phyloP scores from a whole-genome alignment of 2,797 vertebrate species.

The Liasis olivaceus region DNA sequence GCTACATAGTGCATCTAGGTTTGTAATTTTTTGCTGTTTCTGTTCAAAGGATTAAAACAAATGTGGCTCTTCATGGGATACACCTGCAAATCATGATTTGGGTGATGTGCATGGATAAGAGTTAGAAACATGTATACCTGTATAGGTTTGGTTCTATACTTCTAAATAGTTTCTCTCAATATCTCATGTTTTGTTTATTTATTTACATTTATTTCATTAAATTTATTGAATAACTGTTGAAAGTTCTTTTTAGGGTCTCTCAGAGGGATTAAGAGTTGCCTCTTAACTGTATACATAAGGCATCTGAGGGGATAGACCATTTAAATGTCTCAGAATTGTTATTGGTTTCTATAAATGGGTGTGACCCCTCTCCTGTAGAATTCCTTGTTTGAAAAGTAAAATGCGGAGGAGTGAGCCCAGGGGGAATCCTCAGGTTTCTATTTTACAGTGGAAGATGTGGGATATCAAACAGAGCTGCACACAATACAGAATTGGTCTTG shows the following conservation, averaged over 20 bases:
- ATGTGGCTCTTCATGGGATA: neutral
- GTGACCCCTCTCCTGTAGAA: neutral
- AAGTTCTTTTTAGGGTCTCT: too few relatives aligned
- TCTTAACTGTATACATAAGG: neutral
- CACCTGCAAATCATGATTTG: neutral
- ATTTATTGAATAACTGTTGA: too few relatives aligned
- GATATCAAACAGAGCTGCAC: neutral
- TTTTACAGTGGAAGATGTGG: neutral
- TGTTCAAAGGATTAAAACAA: neutral
- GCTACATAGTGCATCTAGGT: too few relatives aligned
- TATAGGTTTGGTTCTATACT: neutral
- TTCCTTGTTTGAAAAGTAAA: neutral
- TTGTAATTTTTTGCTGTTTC: neutral
- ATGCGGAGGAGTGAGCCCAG: neutral
- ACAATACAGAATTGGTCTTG: neutral
- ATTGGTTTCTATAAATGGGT: neutral
- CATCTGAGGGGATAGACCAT: neutral
- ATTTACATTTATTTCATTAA: too few relatives aligned
- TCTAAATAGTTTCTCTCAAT: neutral
- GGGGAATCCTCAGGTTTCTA: neutral
- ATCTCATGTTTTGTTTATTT: neutral
- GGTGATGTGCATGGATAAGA: neutral
- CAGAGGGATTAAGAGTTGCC: neutral
- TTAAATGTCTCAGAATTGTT: accelerated
- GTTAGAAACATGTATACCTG: neutral